Base-by-base conservation (phyloP, 2,888 invertebrate species). In the Cryptus armator region DNA sequence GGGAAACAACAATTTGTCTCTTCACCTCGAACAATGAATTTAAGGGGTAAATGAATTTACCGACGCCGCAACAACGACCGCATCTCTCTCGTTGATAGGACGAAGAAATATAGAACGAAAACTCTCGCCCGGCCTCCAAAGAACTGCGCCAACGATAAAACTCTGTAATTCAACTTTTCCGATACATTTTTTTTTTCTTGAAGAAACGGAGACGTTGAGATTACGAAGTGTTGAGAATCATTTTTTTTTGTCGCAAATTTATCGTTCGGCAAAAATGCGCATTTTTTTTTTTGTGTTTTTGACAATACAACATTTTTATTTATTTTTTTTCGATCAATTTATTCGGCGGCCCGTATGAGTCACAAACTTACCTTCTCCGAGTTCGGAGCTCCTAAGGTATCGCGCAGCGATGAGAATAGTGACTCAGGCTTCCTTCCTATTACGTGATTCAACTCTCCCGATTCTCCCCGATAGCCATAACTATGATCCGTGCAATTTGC, bases 1-100 rank as follows among this genome's bases (percentile, higher is more conserved):
- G 86, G 37, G 84, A 86, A 88, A 88, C 87, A 88, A 88, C 87
- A 88, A 89, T 87, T 87, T 88, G 88, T 89, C 89, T 89, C 87
- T 85, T 86, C 87, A 89, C 88, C 88, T 88, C 87, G 86, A 84
- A 88, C 88, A 88, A 87, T 88, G 88, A 85, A 85, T 85, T 85
- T 85, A 82, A 78, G 46, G 37, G 82, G 78, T 79, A 85, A 85
- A 85, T 82, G 82, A 85, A 79, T 79, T 85, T 75, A 64, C 78
- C 74, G 71, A 79, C 64, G 62, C 81, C 81, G 77, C 81, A 71
- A 19, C 81, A 71, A 19, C 78, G 43, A 56, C 68, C 80, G 72
- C 64, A 72, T 80, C 78, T 66, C 43, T 64, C 19, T 7, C 43
- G 37, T 51, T 48, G 48, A 75, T 76, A 66, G 76, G 19, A 29